A percentile compares a stretch with the other conserved stretches of the same genome.
Evolutionary conservation across 2,888 invertebrate genomes (phyloP).

Genomic region (Mythimna ferrago): DNA sequence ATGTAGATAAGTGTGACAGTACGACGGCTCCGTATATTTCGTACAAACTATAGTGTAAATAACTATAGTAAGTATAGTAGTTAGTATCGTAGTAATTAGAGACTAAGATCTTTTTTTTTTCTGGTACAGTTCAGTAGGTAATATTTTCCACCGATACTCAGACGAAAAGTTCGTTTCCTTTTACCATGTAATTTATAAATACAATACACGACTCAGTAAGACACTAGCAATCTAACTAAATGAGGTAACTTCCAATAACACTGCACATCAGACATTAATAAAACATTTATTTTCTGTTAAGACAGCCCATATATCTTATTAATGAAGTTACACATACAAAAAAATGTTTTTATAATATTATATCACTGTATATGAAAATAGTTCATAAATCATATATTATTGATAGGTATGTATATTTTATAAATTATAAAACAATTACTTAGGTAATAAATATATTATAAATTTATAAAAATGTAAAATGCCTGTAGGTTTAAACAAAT

Average conservation of each 20-base stretch:
- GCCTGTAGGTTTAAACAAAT: slow-evolving; percentile 28
- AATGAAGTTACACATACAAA: slow-evolving; percentile 45
- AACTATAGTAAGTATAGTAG: no score
- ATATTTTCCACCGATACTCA: no score
- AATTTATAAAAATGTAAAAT: slow-evolving; percentile 56
- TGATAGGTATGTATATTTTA: neutral
- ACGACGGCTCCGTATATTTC: no score
- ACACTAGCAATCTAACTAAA: neutral
- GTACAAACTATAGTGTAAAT: no score
- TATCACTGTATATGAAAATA: slow-evolving; percentile 40
- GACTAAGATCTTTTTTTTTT: no score
- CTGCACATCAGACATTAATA: slow-evolving; percentile 50
- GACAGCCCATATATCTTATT: slow-evolving; percentile 52
- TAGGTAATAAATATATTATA: slow-evolving; percentile 37
- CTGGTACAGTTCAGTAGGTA: no score
- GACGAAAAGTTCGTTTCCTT: no score
- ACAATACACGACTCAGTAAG: neutral
- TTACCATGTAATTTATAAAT: neutral
- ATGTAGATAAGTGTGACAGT: no score
- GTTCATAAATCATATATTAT: slow-evolving; percentile 21
- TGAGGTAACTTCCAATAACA: slow-evolving; percentile 22
- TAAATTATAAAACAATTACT: slow-evolving; percentile 10
- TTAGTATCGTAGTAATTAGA: no score
- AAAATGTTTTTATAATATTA: slow-evolving; percentile 16
- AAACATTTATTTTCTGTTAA: slow-evolving; percentile 64